A percentile compares a stretch with the other conserved stretches of the same genome.
Evolutionary conservation across 2,113 vertebrate genomes (phyloP).

Genomic region (Ascaphus truei): DNA sequence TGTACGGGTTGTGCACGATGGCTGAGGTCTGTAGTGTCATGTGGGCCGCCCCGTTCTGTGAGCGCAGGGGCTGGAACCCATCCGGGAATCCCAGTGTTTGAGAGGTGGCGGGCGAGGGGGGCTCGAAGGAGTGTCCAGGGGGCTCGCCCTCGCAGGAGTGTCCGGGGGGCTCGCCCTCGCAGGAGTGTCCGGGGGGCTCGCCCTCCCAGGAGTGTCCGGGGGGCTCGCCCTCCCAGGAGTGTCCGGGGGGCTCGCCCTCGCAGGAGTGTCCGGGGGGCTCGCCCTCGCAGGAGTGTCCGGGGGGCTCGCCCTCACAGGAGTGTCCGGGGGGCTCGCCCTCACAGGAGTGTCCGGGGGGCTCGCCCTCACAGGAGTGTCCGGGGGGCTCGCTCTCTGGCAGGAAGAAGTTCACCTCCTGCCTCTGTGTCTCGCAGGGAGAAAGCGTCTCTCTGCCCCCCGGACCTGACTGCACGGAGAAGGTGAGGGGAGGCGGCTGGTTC

Average conservation of each 20-base stretch:
- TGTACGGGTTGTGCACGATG: slow-evolving; percentile 77
- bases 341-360: neutral
- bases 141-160: slow-evolving; percentile 8
- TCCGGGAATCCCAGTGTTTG: slow-evolving; percentile 58
- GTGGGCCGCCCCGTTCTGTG: slow-evolving; percentile 50
- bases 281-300: slow-evolving; percentile 4
- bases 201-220: neutral
- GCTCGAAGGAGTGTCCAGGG: neutral
- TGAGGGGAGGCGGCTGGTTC: neutral
- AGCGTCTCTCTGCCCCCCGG: neutral
- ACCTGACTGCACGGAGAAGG: neutral
- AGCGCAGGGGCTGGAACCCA: slow-evolving; percentile 77
- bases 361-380: too few relatives aligned
- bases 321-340: neutral
- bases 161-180: neutral
- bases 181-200: neutral
- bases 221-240: neutral
- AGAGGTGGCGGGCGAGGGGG: neutral
- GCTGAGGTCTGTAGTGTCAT: slow-evolving; percentile 66
- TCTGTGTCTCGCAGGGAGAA: slow-evolving; percentile 16
- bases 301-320: neutral
- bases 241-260: neutral
- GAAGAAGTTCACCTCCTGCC: slow-evolving; percentile 43
- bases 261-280: neutral
- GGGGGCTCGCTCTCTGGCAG: neutral